Conservation (phyloP, 2,797 vertebrate species). For the Xiphophorus birchmanni region DNA sequence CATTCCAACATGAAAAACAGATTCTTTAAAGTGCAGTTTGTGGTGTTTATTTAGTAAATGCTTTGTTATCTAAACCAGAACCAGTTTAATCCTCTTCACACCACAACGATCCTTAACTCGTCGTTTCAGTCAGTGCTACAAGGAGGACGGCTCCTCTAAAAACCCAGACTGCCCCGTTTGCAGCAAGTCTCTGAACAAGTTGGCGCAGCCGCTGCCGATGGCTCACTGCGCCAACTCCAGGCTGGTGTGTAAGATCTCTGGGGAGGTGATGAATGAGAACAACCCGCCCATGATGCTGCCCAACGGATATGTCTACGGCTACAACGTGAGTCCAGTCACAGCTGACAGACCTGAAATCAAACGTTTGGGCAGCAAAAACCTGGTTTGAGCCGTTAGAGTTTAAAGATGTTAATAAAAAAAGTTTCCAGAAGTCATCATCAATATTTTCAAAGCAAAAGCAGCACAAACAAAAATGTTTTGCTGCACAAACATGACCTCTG, state of each 20-base stretch:
- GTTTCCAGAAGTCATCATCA: too few species aligned
- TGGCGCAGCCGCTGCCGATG: constrained; percentile 98
- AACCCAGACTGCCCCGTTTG: constrained; percentile 99
- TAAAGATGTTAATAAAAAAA: too few species aligned
- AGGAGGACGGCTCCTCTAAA: constrained; percentile 97
- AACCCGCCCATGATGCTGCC: constrained; percentile 99
- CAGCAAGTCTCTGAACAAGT: constrained; percentile 98
- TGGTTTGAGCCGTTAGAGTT: too few species aligned
- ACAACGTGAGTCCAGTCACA: constrained; percentile 88
- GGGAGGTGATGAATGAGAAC: constrained; percentile 99
- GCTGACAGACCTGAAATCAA: too few species aligned
- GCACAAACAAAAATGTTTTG: too few species aligned
- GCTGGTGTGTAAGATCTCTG: constrained; percentile 98
- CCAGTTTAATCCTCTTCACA: neutral
- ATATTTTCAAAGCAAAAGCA: too few species aligned
- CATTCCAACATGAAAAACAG: neutral
- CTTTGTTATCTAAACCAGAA: neutral
- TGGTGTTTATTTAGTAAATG: neutral
- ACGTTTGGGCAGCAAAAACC: too few species aligned
- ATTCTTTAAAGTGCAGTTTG: neutral
- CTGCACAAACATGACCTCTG: too few species aligned
- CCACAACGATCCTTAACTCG: constrained; percentile 70
- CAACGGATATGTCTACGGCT: constrained; percentile 98
- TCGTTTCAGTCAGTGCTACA: constrained; percentile 93
- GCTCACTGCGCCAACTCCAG: constrained; percentile 99